These are phyloP conservation scores for Chionis minor DNA, from an alignment of 2,113 vertebrate species.

Conservation along the genomic window DNA sequence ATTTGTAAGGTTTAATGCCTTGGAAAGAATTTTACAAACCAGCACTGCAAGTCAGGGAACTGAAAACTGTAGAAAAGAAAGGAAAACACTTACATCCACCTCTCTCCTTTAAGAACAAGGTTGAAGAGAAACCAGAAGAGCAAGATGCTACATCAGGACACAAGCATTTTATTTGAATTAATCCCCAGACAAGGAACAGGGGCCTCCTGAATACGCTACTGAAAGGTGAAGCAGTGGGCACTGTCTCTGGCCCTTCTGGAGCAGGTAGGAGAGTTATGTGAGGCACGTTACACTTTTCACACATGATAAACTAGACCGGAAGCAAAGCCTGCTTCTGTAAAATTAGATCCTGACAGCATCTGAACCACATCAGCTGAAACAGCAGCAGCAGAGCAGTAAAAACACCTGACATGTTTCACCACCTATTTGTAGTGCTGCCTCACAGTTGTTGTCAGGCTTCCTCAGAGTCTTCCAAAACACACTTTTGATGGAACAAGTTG, in stretches of 20 bases:
- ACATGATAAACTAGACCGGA: background rate
- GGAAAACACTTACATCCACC: background rate
- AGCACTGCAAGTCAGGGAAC: background rate
- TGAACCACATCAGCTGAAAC: background rate
- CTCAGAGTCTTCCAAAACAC: background rate
- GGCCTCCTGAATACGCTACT: background rate
- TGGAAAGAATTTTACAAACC: slow-evolving; percentile 1
- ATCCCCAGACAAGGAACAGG: background rate
- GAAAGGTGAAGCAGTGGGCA: background rate
- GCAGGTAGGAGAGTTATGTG: background rate
- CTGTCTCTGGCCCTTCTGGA: background rate
- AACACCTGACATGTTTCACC: background rate
- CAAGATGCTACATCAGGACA: background rate
- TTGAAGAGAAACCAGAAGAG: background rate
- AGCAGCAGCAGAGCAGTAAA: background rate
- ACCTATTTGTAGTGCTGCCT: background rate
- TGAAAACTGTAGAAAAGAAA: background rate
- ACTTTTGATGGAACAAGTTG: background rate
- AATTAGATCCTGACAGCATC: background rate
- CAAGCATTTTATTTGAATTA: background rate
- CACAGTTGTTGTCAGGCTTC: background rate
- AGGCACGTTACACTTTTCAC: background rate
- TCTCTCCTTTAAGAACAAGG: background rate
- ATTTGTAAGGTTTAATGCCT: background rate
- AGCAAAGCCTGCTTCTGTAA: background rate